phyloP scores from a whole-genome alignment of 2,113 vertebrate genomes.

The Catagonus wagneri region DNA sequence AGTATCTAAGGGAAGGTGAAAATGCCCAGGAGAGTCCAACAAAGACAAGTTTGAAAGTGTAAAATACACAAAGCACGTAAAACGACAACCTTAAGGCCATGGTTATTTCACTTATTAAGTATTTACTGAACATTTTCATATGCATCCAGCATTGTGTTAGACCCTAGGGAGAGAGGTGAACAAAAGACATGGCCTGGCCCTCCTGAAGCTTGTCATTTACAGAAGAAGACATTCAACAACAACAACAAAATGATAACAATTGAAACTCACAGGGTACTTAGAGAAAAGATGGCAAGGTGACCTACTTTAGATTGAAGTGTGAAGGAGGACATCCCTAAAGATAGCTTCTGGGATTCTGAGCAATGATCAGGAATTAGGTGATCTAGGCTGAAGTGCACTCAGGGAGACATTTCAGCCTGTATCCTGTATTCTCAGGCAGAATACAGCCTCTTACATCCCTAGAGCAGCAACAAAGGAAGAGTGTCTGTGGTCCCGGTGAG shows the following conservation, averaged over 20 bases:
- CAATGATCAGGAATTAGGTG: not conserved
- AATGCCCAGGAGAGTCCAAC: not conserved
- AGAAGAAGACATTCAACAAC: not conserved
- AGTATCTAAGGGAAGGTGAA: not conserved
- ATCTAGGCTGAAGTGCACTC: not conserved
- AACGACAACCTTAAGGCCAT: not conserved
- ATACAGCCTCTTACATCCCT: not conserved
- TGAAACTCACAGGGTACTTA: not conserved
- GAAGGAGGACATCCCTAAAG: not conserved
- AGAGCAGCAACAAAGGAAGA: not conserved
- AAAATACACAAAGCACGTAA: not conserved
- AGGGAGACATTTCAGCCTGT: not conserved
- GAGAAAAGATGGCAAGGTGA: not conserved
- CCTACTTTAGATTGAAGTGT: not conserved
- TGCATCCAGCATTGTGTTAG: not conserved
- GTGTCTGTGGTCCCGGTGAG: not conserved
- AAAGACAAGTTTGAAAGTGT: not conserved
- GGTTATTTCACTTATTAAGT: not conserved
- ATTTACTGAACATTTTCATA: not conserved
- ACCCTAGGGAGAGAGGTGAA: not conserved
- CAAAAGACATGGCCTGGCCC: not conserved
- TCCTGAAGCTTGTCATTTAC: not conserved
- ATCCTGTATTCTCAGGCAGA: not conserved
- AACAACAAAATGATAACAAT: not conserved
- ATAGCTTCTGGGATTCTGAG: not conserved